Conservation (phyloP, 2,797 vertebrate species). For the Numenius phaeopus region DNA sequence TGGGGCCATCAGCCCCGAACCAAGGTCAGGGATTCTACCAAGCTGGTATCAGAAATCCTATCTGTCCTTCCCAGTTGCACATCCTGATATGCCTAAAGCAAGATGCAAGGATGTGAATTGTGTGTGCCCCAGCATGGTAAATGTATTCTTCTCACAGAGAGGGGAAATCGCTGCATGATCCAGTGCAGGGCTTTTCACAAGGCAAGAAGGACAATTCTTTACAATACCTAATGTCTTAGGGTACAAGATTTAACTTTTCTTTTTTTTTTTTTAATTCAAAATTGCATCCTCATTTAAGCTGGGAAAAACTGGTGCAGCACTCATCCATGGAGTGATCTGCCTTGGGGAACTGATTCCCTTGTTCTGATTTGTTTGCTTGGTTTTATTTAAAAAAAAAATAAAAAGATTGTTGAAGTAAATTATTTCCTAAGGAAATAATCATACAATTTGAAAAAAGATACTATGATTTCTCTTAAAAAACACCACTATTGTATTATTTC, state of each 20-base stretch:
- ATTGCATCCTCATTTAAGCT: neutral
- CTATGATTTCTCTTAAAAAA: neutral
- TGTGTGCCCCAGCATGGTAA: neutral
- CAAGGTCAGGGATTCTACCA: neutral
- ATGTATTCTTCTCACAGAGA: neutral
- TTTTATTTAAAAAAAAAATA: neutral
- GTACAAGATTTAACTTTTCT: neutral
- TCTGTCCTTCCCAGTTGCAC: neutral
- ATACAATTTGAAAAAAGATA: neutral
- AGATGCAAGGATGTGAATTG: neutral
- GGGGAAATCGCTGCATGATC: neutral
- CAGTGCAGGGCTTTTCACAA: neutral
- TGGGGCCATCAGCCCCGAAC: neutral
- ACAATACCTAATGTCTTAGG: neutral
- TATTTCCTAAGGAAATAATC: neutral
- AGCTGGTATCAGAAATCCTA: neutral
- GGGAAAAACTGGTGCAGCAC: neutral
- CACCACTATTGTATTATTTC: neutral
- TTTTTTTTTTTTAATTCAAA: neutral
- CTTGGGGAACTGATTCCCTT: neutral
- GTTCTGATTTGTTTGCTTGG: neutral
- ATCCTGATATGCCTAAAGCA: neutral
- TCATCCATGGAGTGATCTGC: neutral
- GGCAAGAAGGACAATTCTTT: neutral
- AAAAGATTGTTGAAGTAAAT: slow-evolving; percentile 2